Base-by-base conservation (phyloP, 2,113 vertebrate genomes). In the Ptilorrhoa leucosticta region DNA sequence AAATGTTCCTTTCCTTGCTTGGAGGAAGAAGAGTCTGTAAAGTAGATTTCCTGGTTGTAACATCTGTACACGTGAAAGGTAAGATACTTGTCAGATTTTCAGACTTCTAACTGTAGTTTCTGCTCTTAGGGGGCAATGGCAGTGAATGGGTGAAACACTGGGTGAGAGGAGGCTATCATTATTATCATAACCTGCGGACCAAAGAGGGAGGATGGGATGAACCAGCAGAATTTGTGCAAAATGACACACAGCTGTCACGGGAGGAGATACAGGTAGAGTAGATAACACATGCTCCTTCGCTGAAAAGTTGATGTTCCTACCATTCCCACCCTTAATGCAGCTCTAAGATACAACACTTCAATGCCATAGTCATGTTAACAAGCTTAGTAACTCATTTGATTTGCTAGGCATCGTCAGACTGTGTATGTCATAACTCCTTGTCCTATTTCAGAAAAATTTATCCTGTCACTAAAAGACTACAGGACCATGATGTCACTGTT, bases 161-260 rank as follows among this genome's bases (percentile, higher is more conserved):
- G 99, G 99, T 99, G 81, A 99, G 99, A 96, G 99, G 99, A 48
- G 99, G 99, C 73, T 99, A 99, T 93, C 98, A 99, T 91, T 99
- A 99, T 96, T 99, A 99, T 94, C 99, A 99, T 93, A 99, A 99
- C 68, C 96, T 99, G 93, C 95, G 89, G 31, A 98, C 97, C 31
- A 97, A 96, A 71, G 97, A 98, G 71, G 99, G 99, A 47, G 98
- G 98, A 60, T 99, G 99, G 99, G 99, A 98, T 13, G 98, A 99
- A 61, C 99, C 99, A 4, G 84, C 71, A 2, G 97, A 51, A 75
- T 99, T 99, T 66, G 33, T 98, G n/a, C 98, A 98, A 18, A 99
- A 99, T 96, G 99, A 98, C 85, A 90, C 91, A 6, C 99, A 99
- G 69, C 98, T 99, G 48, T 98, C 98, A 73, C 99, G 99, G 81